phyloP scores from a whole-genome alignment of 64 coral and sea anemone genomes.

The Orbicella faveolata region DNA sequence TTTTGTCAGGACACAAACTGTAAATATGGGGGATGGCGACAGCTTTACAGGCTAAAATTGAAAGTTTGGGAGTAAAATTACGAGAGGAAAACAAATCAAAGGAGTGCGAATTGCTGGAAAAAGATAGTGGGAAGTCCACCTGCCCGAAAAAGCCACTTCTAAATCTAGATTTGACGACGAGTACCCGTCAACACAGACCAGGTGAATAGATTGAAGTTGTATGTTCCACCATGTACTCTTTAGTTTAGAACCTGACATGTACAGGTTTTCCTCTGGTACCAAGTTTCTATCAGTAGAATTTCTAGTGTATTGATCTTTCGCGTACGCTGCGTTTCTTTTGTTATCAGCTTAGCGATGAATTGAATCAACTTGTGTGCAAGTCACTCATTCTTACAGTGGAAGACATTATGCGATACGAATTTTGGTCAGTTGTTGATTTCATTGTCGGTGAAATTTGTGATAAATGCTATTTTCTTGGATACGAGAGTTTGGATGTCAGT shows the following conservation, averaged over 20 bases:
- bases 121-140: slow-evolving; percentile 62
- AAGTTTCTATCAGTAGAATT: neutral
- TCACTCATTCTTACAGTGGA: too few species aligned
- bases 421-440: too few species aligned
- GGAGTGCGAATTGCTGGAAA: slow-evolving; percentile 53
- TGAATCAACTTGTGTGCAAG: too few species aligned
- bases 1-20: slow-evolving; percentile 46
- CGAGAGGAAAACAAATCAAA: slow-evolving; percentile 89
- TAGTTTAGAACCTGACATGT: slow-evolving; percentile 32
- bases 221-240: slow-evolving; percentile 44
- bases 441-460: too few species aligned
- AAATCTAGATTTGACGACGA: slow-evolving; percentile 52
- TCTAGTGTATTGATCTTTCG: slow-evolving; percentile 14
- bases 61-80: slow-evolving; percentile 88
- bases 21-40: slow-evolving; percentile 99
- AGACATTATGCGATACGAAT: too few species aligned
- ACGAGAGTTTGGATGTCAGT: too few species aligned
- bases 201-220: slow-evolving; percentile 44
- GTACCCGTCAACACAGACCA: slow-evolving; percentile 55
- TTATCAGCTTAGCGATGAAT: neutral
- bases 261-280: slow-evolving; percentile 32
- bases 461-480: too few species aligned
- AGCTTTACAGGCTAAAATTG: slow-evolving; percentile 86
- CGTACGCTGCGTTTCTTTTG: slow-evolving; percentile 15
- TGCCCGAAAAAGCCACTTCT: slow-evolving; percentile 62